Evolutionary conservation across 1,140 invertebrate genomes (phyloP).

Genomic region (Brachionus paranguensis): DNA sequence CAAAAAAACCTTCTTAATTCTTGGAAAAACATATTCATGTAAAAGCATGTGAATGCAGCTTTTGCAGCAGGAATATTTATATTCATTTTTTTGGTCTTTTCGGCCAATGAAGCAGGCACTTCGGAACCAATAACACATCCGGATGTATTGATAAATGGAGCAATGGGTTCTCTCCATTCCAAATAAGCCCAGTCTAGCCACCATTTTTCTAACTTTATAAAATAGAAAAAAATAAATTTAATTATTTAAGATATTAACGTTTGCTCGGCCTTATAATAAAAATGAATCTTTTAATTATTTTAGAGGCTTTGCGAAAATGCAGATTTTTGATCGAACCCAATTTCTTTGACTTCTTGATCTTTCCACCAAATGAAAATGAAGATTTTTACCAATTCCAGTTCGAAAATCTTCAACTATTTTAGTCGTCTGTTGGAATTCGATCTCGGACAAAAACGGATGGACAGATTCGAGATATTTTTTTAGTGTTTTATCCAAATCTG

Average conservation of each 20-base stretch:
- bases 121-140: background rate
- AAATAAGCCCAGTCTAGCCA: slow-evolving; percentile 47
- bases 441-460: slow-evolving; percentile 47
- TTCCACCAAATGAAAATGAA: slow-evolving; percentile 49
- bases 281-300: background rate
- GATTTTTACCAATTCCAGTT: slow-evolving; percentile 49
- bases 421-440: slow-evolving; percentile 50
- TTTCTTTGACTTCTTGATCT: slow-evolving; percentile 49
- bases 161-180: slow-evolving; percentile 42
- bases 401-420: slow-evolving; percentile 51
- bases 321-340: slow-evolving; percentile 47
- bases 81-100: background rate
- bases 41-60: slow-evolving; percentile 42
- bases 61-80: slow-evolving; percentile 39
- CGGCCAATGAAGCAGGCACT: background rate
- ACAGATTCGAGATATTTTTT: slow-evolving; percentile 55
- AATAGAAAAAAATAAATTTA: too few species aligned
- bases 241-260: too few species aligned
- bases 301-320: background rate
- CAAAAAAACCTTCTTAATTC: slow-evolving; percentile 41
- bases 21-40: slow-evolving; percentile 44
- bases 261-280: background rate
- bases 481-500: slow-evolving; percentile 49
- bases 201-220: slow-evolving; percentile 45
- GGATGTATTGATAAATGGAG: slow-evolving; percentile 42